Base-by-base conservation (phyloP, 2,113 vertebrate species). In the Chionomys nivalis region DNA sequence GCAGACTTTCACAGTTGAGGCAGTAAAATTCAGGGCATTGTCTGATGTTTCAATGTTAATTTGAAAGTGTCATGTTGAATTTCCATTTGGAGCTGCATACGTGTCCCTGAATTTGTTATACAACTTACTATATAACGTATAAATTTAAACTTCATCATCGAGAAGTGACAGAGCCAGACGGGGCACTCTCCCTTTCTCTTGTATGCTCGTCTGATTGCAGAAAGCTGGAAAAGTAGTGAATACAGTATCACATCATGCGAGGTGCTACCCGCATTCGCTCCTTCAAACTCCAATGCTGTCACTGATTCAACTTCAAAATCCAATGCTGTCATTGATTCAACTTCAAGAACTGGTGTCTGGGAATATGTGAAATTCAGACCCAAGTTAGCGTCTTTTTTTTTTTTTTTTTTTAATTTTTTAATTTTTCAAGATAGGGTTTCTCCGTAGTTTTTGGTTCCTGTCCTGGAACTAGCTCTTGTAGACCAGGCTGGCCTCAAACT, bases 351-450 rank as follows among this genome's bases (percentile, higher is more conserved):
- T 97, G 81, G 98, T 81, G 95, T 98, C 97, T 83, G 90, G 93
- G 98, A 94, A 98, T 93, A 97, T 91, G 95, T 92, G 96, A 98
- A 98, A 98, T 31, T 98, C 86, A 97, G 98, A 90, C 93, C 82
- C 94, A 97, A 97, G 97, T 90, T 91, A 94, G 76, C 93, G 96
- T 97, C 96, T 97, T 97, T 98, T n/a, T n/a, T n/a, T n/a, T n/a
- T n/a, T n/a, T n/a, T n/a, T n/a, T n/a, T n/a, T n/a, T n/a, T n/a
- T n/a, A n/a, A n/a, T n/a, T n/a, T n/a, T n/a, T n/a, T n/a, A n/a
- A n/a, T n/a, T n/a, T n/a, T n/a, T n/a, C n/a, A n/a, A n/a, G n/a
- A n/a, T n/a, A n/a, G n/a, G n/a, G n/a, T n/a, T n/a, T n/a, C n/a
- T n/a, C n/a, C n/a, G n/a, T n/a, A n/a, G n/a, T n/a, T n/a, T n/a